Evolutionary conservation across 2,113 vertebrate species (phyloP).

Genomic region (Enhydra lutris): DNA sequence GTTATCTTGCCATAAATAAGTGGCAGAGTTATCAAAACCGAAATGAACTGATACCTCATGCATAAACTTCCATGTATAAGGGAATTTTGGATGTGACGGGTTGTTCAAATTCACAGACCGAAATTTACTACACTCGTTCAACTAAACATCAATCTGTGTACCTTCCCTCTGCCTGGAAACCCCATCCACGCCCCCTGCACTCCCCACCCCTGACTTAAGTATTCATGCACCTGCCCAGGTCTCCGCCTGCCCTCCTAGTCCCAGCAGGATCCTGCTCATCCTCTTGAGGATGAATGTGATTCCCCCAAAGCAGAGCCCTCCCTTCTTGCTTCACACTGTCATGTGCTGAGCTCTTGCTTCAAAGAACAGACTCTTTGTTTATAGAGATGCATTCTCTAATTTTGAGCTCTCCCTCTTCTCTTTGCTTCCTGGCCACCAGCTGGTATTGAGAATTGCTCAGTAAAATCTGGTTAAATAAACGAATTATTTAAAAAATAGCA

Average conservation of each 20-base stretch:
- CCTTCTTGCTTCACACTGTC: not conserved
- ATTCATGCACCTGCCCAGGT: fast-evolving
- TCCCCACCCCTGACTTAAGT: too few species aligned
- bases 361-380: not conserved
- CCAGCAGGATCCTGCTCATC: not conserved
- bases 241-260: fast-evolving
- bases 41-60: not conserved
- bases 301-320: not conserved
- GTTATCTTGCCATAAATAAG: not conserved
- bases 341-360: not conserved
- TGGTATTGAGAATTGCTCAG: not conserved
- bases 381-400: not conserved
- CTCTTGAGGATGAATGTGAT: not conserved
- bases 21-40: not conserved
- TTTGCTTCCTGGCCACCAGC: not conserved
- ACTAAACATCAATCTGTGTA: not conserved
- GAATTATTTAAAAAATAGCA: not conserved
- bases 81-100: not conserved
- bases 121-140: not conserved
- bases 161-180: not conserved
- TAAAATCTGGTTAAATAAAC: not conserved
- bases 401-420: not conserved
- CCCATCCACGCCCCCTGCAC: too few species aligned
- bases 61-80: not conserved
- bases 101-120: not conserved